A percentile compares a stretch with the other conserved stretches of the same genome.
These are phyloP conservation scores for Acropora yongei DNA, from an alignment of 64 coral and sea anemone species.

Conservation along the genomic window DNA sequence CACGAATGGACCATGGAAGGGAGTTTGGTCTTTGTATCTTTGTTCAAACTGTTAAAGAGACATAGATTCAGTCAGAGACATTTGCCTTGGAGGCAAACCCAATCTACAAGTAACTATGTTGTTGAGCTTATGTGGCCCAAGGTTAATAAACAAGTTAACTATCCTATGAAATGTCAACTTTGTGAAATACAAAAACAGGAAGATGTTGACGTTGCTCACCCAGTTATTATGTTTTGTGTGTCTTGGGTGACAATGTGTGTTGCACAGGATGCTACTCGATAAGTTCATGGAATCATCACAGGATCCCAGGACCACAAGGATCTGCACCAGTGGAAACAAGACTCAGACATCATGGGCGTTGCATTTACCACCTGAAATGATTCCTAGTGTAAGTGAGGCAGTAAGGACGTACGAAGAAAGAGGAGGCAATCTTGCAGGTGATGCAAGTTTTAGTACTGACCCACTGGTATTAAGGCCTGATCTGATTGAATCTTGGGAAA, in stretches of 20 bases:
- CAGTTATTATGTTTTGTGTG: conserved; percentile 41
- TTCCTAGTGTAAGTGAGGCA: too few relatives aligned
- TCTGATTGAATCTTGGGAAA: too few relatives aligned
- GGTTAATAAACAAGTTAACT: too few relatives aligned
- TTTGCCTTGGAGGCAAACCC: conserved; percentile 36
- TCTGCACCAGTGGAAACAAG: conserved; percentile 44
- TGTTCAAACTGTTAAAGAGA: conserved; percentile 67
- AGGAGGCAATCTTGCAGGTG: conserved; percentile 40
- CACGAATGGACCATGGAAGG: too few relatives aligned
- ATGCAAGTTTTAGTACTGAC: conserved; percentile 45
- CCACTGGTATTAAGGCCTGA: conserved; percentile 12
- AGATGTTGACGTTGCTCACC: too few relatives aligned
- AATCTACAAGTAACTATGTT: conserved; percentile 58
- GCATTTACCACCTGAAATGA: conserved; percentile 31
- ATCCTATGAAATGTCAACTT: too few relatives aligned
- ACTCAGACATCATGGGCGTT: conserved; percentile 20
- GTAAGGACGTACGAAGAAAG: conserved; percentile 62
- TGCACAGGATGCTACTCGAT: too few relatives aligned
- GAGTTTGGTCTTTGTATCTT: conserved; percentile 66
- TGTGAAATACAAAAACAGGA: too few relatives aligned
- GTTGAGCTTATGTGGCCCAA: too few relatives aligned
- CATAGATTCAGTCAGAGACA: too few relatives aligned
- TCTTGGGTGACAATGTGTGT: conserved; percentile 70
- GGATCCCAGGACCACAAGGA: too few relatives aligned
- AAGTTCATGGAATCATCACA: too few relatives aligned